Conservation (phyloP, 2,888 invertebrate species). For the Eristalis tenax region DNA sequence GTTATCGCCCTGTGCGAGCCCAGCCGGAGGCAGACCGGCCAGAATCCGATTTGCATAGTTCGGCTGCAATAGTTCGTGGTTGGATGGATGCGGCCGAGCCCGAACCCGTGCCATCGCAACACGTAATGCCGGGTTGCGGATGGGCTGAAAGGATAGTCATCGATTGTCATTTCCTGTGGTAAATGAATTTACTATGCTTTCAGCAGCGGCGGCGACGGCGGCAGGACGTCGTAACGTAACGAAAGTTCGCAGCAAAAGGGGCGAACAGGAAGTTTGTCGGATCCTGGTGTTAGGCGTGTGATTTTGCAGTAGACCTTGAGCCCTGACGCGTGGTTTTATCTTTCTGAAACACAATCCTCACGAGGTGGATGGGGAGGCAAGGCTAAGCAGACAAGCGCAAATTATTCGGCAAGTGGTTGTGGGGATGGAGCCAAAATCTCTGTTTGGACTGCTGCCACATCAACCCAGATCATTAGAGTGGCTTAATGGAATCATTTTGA, state of each 20-base stretch:
- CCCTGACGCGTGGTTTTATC: background rate
- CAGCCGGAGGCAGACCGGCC: constrained; percentile 25
- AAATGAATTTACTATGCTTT: constrained; percentile 62
- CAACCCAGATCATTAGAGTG: background rate
- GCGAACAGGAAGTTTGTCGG: background rate
- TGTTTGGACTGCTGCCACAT: background rate
- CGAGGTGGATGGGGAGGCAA: background rate
- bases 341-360: background rate
- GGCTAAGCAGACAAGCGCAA: background rate
- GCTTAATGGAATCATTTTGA: background rate
- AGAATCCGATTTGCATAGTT: constrained; percentile 51
- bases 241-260: background rate
- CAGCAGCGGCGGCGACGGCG: background rate
- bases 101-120: background rate
- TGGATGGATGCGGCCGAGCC: background rate
- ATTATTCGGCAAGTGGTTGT: background rate
- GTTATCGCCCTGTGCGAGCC: constrained; percentile 50
- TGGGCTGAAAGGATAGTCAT: constrained; percentile 43
- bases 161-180: constrained; percentile 59
- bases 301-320: background rate
- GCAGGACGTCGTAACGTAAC: background rate
- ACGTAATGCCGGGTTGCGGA: constrained; percentile 48
- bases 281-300: background rate
- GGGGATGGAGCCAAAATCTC: background rate
- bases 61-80: constrained; percentile 16